Percentiles rank a stretch among this genome's conserved stretches.
Evolutionary conservation across 2,797 vertebrate genomes (phyloP).

Genomic region (Chiloscyllium punctatum): DNA sequence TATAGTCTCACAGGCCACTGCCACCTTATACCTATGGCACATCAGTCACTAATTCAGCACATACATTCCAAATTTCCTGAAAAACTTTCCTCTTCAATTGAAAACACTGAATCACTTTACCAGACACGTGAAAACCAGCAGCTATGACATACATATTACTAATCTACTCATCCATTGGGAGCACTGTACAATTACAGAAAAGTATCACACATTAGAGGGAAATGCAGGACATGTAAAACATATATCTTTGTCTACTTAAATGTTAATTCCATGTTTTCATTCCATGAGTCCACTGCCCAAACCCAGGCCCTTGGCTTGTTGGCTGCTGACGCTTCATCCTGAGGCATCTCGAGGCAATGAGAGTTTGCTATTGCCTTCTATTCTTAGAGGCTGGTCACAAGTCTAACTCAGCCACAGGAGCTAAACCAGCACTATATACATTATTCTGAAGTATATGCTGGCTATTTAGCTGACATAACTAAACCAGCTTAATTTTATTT

Average conservation of each 20-base stretch:
- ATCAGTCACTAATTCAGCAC: conserved; percentile 55
- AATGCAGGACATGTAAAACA: background rate
- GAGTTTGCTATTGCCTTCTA: background rate
- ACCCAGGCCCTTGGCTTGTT: background rate
- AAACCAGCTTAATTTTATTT: background rate
- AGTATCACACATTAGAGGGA: background rate
- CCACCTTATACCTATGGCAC: conserved; percentile 62
- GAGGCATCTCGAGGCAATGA: background rate
- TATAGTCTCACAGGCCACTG: conserved; percentile 65
- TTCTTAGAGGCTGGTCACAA: too few species aligned
- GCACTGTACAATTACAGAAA: background rate
- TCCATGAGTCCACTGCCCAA: background rate
- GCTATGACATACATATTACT: conserved; percentile 5
- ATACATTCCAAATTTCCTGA: conserved; percentile 52
- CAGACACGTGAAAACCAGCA: background rate
- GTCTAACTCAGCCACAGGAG: background rate
- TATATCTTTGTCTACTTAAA: background rate
- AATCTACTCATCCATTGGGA: background rate
- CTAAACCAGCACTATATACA: background rate
- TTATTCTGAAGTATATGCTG: background rate
- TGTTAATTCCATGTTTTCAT: background rate
- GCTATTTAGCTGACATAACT: background rate
- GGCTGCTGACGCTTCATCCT: background rate
- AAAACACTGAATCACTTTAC: conserved; percentile 54
- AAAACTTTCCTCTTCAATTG: conserved; percentile 56